A percentile compares a stretch with the other conserved stretches of the same genome.
Evolutionary conservation across 2,797 vertebrate species (phyloP).

Genomic region (Sarcoramphus papa): DNA sequence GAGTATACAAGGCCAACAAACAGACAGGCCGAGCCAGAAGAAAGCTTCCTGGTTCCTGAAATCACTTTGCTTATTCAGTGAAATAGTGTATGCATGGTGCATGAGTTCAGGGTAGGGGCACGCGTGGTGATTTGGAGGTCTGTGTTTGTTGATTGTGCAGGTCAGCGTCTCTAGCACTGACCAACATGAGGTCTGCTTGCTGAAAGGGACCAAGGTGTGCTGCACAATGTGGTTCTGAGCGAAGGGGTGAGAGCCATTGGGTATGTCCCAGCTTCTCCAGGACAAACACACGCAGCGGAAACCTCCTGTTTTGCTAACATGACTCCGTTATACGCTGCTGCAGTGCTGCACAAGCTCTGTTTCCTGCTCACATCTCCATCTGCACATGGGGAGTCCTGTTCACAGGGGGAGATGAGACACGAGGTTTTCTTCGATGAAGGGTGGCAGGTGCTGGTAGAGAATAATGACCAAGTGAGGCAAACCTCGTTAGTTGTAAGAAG

Average conservation of each 20-base stretch:
- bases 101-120: neutral
- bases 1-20: conserved; percentile 47
- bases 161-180: neutral
- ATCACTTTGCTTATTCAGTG: neutral
- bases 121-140: fast-evolving
- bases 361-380: neutral
- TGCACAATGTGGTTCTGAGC: fast-evolving
- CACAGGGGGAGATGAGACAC: neutral
- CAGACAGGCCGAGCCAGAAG: neutral
- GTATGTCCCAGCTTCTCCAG: neutral
- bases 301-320: neutral
- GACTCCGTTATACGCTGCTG: fast-evolving
- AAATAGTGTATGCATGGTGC: fast-evolving
- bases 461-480: neutral
- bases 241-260: fast-evolving
- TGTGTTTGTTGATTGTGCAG: fast-evolving
- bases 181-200: neutral
- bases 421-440: neutral
- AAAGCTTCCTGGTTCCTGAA: neutral
- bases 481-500: neutral
- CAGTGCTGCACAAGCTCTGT: neutral
- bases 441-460: neutral
- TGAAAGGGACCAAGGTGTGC: neutral
- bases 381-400: fast-evolving
- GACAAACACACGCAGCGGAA: neutral